Conservation (phyloP, 2,113 vertebrate genomes). For the Deroptyus accipitrinus region DNA sequence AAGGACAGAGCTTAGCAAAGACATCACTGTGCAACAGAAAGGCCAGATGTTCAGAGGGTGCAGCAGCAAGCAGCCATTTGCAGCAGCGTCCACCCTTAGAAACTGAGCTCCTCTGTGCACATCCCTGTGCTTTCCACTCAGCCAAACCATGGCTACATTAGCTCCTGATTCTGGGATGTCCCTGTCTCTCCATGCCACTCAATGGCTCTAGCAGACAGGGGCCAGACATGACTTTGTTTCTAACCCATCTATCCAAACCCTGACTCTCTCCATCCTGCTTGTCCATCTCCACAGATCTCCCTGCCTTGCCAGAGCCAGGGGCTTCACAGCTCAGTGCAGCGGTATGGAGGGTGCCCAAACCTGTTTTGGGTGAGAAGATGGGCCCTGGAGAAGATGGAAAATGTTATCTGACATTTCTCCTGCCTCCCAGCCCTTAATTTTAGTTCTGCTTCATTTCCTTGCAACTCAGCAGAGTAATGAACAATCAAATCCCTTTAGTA, state of each 20-base stretch:
- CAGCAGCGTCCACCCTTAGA: not conserved
- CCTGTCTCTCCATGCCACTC: not conserved
- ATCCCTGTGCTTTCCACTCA: fast-evolving
- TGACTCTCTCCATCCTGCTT: fast-evolving
- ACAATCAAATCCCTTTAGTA: slow-evolving; percentile 59
- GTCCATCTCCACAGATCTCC: not conserved
- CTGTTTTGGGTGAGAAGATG: not conserved
- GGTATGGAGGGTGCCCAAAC: not conserved
- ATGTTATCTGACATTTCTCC: not conserved
- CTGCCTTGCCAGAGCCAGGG: not conserved
- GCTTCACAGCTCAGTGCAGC: not conserved
- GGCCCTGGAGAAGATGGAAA: not conserved
- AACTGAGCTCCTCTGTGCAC: not conserved
- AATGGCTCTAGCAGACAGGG: not conserved
- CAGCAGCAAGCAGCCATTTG: not conserved
- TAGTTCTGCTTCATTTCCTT: slow-evolving; percentile 62
- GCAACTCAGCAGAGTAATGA: slow-evolving; percentile 51
- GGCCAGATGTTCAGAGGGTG: not conserved
- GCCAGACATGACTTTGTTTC: not conserved
- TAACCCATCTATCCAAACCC: not conserved
- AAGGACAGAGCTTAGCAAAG: not conserved
- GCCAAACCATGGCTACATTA: not conserved
- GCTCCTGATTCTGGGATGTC: not conserved
- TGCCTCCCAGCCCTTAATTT: slow-evolving; percentile 50
- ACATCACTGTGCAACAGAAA: not conserved